phyloP scores from a whole-genome alignment of 2,888 invertebrate genomes.

The Steinernema carpocapsae region DNA sequence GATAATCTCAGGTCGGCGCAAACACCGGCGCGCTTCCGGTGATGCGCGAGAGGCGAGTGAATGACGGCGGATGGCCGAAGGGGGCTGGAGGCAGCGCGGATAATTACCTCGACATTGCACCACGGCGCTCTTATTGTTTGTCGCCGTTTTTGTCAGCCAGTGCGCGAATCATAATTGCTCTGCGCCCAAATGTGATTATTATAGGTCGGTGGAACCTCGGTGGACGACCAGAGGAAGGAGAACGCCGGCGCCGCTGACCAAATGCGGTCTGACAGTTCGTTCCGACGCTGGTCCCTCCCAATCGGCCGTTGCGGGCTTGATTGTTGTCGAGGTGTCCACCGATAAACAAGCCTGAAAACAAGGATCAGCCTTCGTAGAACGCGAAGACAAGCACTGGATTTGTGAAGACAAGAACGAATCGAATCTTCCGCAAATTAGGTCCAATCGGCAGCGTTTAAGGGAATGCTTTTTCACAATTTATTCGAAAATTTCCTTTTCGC shows the following conservation, averaged over 20 bases:
- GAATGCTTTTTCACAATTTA: too few relatives aligned
- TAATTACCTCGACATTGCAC: constrained; percentile 35
- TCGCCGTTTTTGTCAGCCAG: constrained; percentile 32
- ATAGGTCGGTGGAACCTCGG: constrained; percentile 23
- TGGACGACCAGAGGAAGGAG: neutral
- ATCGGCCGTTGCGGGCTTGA: neutral
- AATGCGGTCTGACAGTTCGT: constrained; percentile 1
- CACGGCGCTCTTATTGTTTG: constrained; percentile 34
- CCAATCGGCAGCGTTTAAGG: too few relatives aligned
- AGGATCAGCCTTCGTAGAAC: too few relatives aligned
- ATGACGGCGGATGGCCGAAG: neutral
- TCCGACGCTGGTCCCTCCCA: neutral
- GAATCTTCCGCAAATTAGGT: too few relatives aligned
- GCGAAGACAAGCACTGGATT: too few relatives aligned
- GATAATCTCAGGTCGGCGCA: neutral
- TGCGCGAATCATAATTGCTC: constrained; percentile 27
- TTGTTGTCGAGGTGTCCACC: too few relatives aligned
- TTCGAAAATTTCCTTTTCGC: too few relatives aligned
- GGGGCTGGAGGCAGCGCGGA: neutral
- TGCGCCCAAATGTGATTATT: constrained; percentile 35
- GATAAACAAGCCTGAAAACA: too few relatives aligned
- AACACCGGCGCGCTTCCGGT: constrained; percentile 17
- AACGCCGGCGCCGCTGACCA: constrained; percentile 9
- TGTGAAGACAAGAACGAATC: too few relatives aligned
- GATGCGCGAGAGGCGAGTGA: constrained; percentile 25